Base-by-base conservation (phyloP, 2,888 invertebrate species). In the Drosophila aldrichi region DNA sequence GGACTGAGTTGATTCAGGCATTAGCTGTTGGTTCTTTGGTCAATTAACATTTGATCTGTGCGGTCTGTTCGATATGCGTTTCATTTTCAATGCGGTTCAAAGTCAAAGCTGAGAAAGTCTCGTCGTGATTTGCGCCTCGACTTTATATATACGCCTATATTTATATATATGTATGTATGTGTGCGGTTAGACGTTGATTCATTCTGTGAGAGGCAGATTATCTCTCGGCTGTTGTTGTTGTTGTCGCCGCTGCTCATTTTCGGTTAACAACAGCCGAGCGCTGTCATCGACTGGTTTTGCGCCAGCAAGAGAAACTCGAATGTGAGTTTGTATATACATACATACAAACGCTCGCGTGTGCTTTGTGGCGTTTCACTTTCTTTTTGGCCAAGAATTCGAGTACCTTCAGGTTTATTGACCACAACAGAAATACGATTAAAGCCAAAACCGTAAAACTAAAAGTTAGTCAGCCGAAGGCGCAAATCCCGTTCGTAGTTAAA, bases 321-420 rank as follows among this genome's bases (percentile, higher is more conserved):
- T 57, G 61, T 32, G 29, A 43, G 36, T 18, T 8, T 40, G 34
- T 34, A 9, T 64, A 48, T 41, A 34, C 40, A 44, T 34, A 9
- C 62, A 48, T 41, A 34, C 40, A 44, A 40, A 59, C 18, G 44
- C 51, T 70, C 60, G 76, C 70, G 56, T 65, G 59, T 44, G 18
- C 36, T 43, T 64, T 57, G 59, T 38, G 60, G 69, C 74, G 69
- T 89, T 86, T 86, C 86, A 86, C 86, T 86, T 86, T 86, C 86
- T 89, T 88, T 86, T 85, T 74, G 80, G 82, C 70, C 79, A 80
- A 86, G 86, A 89, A 85, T 79, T 74, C 66, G 54, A 74, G 74
- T 71, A 74, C 72, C 68, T 68, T 70, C 54, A 68, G 74, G 89
- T 87, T 84, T 88, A 74, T 88, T 81, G 84, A 81, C 87, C 81